Percentiles rank a stretch among this genome's conserved stretches.
phyloP scores from a whole-genome alignment of 2,888 invertebrate species.

The Hemaris fuciformis region DNA sequence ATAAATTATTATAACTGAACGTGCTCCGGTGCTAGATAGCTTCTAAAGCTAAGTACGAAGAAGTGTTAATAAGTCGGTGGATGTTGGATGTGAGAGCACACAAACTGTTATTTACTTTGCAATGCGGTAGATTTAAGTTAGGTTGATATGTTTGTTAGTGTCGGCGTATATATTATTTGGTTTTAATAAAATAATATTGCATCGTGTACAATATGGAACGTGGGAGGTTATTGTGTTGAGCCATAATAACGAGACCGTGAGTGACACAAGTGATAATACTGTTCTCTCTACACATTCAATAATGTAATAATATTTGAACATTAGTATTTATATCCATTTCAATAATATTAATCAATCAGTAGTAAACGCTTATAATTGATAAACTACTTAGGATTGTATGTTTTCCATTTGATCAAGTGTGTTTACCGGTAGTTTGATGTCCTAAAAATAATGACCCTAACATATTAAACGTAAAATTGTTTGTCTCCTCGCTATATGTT shows the following conservation, averaged over 20 bases:
- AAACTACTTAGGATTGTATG: not conserved
- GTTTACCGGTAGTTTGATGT: not conserved
- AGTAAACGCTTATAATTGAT: not conserved
- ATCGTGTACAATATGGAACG: not conserved
- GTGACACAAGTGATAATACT: not conserved
- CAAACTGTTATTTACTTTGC: not conserved
- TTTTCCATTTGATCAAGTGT: not conserved
- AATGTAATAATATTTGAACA: not conserved
- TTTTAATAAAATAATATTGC: not conserved
- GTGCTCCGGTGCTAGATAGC: conserved; percentile 5
- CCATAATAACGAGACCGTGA: not conserved
- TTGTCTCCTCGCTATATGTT: not conserved
- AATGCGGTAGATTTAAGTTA: not conserved
- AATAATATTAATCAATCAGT: not conserved
- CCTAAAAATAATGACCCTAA: not conserved
- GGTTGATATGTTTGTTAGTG: not conserved
- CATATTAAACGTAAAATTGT: not conserved
- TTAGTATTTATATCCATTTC: not conserved
- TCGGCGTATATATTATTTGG: not conserved
- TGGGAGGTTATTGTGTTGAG: not conserved
- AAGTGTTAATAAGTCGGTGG: not conserved
- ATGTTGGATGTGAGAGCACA: not conserved
- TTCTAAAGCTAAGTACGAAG: not conserved
- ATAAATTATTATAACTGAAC: not conserved
- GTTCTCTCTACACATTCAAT: not conserved